Evolutionary conservation across 37 sponge, comb jelly and placozoan species (phyloP).

Genomic region (Diacarnus erythraeanus): DNA sequence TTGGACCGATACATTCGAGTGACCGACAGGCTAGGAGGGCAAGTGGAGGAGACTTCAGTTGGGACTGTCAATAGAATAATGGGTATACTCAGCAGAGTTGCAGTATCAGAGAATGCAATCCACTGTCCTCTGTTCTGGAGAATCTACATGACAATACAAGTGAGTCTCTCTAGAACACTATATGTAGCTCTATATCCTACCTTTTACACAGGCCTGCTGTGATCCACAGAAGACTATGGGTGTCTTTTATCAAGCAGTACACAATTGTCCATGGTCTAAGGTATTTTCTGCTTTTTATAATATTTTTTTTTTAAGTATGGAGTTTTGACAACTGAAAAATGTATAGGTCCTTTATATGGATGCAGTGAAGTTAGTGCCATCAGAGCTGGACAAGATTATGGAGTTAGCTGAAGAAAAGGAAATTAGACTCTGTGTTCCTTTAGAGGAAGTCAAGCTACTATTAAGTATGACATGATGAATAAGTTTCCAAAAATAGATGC

Average conservation of each 20-base stretch:
- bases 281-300: slow-evolving; percentile 22
- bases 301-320: not conserved
- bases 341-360: slow-evolving; percentile 76
- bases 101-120: slow-evolving; percentile 15
- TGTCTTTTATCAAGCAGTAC: slow-evolving; percentile 82
- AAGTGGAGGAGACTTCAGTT: slow-evolving; percentile 8
- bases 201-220: not conserved
- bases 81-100: slow-evolving; percentile 56
- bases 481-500: not conserved
- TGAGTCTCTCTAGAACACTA: slow-evolving; percentile 10
- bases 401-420: slow-evolving; percentile 86
- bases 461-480: no score
- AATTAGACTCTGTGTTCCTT: slow-evolving; percentile 70
- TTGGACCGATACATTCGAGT: slow-evolving; percentile 32
- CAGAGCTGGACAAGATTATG: slow-evolving; percentile 46
- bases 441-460: slow-evolving; percentile 81
- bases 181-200: not conserved
- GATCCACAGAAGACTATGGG: slow-evolving; percentile 36
- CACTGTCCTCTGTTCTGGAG: slow-evolving; percentile 82
- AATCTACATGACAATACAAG: slow-evolving; percentile 70
- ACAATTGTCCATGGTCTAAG: slow-evolving; percentile 86
- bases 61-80: slow-evolving; percentile 55
- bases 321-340: not conserved
- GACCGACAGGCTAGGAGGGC: not conserved
- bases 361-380: slow-evolving; percentile 46